These are phyloP conservation scores for Oxygymnocypris stewartii DNA, from an alignment of 2,113 vertebrate species.

Conservation along the genomic window DNA sequence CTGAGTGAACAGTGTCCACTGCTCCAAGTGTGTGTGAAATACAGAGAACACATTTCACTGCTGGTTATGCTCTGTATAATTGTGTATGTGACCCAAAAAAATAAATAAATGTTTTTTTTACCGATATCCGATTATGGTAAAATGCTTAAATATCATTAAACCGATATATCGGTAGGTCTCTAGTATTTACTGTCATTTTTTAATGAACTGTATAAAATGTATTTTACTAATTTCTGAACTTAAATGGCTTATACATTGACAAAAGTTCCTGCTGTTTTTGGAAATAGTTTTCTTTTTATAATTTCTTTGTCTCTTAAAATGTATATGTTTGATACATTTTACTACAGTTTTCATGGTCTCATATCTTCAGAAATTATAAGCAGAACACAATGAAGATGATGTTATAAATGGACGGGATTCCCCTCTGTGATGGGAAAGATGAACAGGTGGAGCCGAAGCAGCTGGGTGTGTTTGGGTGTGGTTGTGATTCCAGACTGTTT, in stretches of 20 bases:
- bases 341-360: not conserved
- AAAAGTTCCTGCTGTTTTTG: not conserved
- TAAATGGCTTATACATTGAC: not conserved
- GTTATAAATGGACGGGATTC: not conserved
- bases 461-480: not conserved
- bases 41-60: too few species aligned
- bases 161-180: too few species aligned
- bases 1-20: too few species aligned
- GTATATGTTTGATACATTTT: not conserved
- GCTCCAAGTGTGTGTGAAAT: too few species aligned
- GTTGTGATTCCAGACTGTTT: slow-evolving; percentile 30
- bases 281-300: not conserved
- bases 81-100: too few species aligned
- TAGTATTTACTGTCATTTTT: too few species aligned
- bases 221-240: too few species aligned
- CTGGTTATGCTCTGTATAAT: too few species aligned
- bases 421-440: not conserved
- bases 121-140: too few species aligned
- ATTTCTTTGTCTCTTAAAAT: not conserved
- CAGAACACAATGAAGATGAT: not conserved
- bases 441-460: not conserved
- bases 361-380: not conserved
- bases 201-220: too few species aligned
- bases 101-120: too few species aligned
- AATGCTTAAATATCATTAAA: too few species aligned